phyloP scores from a whole-genome alignment of 2,113 vertebrate species.

The Tragelaphus buxtoni region DNA sequence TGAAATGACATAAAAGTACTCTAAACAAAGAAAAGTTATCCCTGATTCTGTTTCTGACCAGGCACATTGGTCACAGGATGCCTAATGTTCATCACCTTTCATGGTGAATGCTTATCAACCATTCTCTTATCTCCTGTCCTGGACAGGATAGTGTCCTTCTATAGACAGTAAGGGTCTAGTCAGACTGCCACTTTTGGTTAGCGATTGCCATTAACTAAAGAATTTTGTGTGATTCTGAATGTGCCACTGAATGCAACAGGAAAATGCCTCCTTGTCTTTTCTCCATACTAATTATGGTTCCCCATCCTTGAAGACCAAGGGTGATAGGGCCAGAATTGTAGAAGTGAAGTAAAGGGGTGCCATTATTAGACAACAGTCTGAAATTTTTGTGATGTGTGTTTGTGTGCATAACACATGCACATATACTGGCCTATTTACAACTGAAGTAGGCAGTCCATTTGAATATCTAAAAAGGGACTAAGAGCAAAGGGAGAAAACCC shows the following conservation, averaged over 20 bases:
- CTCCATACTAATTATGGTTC: not conserved
- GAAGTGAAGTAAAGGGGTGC: not conserved
- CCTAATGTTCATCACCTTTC: not conserved
- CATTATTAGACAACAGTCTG: not conserved
- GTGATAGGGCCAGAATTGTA: not conserved
- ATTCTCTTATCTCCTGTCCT: not conserved
- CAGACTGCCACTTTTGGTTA: not conserved
- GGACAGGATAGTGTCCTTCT: not conserved
- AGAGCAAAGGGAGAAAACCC: not conserved
- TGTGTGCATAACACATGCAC: not conserved
- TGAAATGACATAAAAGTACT: conserved; percentile 27
- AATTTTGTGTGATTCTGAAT: conserved; percentile 26
- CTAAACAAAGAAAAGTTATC: conserved; percentile 17
- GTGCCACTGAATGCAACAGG: conserved; percentile 24
- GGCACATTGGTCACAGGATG: not conserved
- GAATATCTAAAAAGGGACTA: not conserved
- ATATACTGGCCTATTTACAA: not conserved
- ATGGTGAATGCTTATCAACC: not conserved
- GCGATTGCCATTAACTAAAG: not conserved
- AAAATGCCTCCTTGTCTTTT: not conserved
- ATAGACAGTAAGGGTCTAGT: not conserved
- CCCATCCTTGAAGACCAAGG: not conserved
- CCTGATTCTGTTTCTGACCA: not conserved
- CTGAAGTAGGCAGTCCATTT: not conserved
- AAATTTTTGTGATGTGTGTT: not conserved